Evolutionary conservation across 2,797 vertebrate species (phyloP).

Genomic region (Enteromius fasciolatus): DNA sequence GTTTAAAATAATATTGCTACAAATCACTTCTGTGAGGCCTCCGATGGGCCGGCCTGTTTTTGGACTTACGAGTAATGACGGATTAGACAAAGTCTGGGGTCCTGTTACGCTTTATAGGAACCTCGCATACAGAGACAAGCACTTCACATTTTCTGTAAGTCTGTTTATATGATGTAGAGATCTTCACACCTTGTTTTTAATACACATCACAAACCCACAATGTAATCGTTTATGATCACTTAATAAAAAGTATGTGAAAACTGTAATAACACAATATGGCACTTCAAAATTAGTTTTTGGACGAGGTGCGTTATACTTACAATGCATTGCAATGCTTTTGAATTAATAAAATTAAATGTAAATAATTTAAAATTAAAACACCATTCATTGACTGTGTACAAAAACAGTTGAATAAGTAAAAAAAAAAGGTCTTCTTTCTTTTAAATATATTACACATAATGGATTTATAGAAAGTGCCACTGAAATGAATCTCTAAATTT

Average conservation of each 20-base stretch:
- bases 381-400: neutral
- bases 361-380: neutral
- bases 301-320: neutral
- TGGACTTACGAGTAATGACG: slow-evolving; percentile 26
- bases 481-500: neutral
- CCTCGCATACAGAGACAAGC: neutral
- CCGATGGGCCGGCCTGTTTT: slow-evolving; percentile 24
- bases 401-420: neutral
- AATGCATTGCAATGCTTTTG: neutral
- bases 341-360: neutral
- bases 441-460: neutral
- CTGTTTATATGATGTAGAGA: neutral
- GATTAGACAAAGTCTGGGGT: slow-evolving; percentile 19
- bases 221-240: neutral
- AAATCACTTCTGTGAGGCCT: slow-evolving; percentile 45
- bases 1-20: slow-evolving; percentile 50
- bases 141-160: neutral
- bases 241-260: neutral
- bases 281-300: neutral
- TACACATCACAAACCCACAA: neutral
- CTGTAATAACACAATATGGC: neutral
- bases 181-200: neutral
- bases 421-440: no score
- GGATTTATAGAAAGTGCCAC: slow-evolving; percentile 12
- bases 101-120: slow-evolving; percentile 7